A percentile compares a stretch with the other conserved stretches of the same genome.
Evolutionary conservation across 2,113 vertebrate species (phyloP).

Genomic region (Dolichallabes microphthalmus): DNA sequence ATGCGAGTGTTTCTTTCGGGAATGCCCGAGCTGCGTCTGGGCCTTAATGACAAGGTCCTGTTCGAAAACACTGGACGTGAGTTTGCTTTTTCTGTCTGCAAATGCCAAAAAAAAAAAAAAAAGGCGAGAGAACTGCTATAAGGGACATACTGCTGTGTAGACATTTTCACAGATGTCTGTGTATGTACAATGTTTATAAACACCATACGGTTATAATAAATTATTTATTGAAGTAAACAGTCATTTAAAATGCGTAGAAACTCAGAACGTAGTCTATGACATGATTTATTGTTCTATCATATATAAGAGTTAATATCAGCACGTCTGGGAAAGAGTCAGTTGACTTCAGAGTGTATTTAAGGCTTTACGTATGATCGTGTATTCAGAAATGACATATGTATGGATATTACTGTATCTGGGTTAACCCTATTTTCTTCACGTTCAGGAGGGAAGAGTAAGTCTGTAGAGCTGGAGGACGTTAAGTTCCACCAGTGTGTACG

Average conservation of each 20-base stretch:
- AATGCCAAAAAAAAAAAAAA: not conserved
- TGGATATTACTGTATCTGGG: not conserved
- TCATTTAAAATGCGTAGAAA: not conserved
- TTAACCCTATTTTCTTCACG: not conserved
- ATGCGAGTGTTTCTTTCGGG: slow-evolving; percentile 97
- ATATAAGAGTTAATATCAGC: no score
- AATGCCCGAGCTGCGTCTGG: slow-evolving; percentile 94
- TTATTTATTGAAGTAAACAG: not conserved
- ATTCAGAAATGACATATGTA: not conserved
- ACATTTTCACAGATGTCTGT: not conserved
- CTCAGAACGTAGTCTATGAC: not conserved
- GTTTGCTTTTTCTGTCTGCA: slow-evolving; percentile 59
- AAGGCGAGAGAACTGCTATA: not conserved
- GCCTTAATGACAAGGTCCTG: slow-evolving; percentile 96
- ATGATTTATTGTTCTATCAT: not conserved
- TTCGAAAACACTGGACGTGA: slow-evolving; percentile 99
- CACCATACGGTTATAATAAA: not conserved
- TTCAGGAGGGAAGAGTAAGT: slow-evolving; percentile 81
- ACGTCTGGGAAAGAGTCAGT: no score
- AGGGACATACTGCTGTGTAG: not conserved
- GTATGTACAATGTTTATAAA: not conserved
- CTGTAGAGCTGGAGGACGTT: slow-evolving; percentile 80
- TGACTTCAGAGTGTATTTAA: not conserved
- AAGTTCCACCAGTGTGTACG: slow-evolving; percentile 84
- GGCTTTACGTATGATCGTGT: not conserved